Evolutionary conservation across 2,888 invertebrate genomes (phyloP).

Genomic region (Conistra vaccinii): DNA sequence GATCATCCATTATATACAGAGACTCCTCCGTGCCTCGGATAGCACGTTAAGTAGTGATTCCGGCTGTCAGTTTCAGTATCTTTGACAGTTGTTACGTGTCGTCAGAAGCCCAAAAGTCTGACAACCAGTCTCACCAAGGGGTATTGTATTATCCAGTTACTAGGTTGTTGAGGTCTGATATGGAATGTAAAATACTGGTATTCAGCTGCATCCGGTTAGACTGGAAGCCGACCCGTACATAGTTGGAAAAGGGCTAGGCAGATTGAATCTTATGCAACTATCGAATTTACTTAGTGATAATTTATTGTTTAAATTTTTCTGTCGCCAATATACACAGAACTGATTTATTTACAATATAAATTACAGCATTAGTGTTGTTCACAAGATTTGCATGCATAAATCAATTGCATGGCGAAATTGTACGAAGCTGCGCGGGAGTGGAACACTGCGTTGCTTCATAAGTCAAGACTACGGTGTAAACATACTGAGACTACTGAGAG

Average conservation of each 20-base stretch:
- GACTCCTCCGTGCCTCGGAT: background rate
- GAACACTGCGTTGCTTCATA: conserved; percentile 34
- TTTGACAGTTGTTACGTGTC: background rate
- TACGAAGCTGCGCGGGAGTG: conserved; percentile 19
- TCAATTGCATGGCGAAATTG: conserved; percentile 34
- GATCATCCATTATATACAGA: background rate
- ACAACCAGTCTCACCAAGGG: background rate
- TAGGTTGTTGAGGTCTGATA: background rate
- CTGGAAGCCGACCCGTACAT: too few relatives aligned
- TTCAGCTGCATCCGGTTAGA: background rate
- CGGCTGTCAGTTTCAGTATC: background rate
- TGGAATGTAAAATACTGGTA: background rate
- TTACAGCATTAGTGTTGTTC: conserved; percentile 6
- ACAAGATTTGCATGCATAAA: conserved; percentile 32
- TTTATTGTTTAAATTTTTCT: conserved; percentile 11
- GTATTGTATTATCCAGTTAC: background rate
- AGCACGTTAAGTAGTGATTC: background rate
- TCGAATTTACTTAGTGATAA: background rate
- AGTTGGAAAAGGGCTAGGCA: background rate
- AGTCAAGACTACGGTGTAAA: conserved; percentile 15
- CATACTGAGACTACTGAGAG: background rate
- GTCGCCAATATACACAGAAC: background rate
- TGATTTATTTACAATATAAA: conserved; percentile 16
- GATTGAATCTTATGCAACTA: too few relatives aligned
- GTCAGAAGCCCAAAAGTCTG: background rate